A percentile compares a stretch with the other conserved stretches of the same genome.
phyloP scores from a whole-genome alignment of 92 coral and sea anemone species.

The Muricea muricata region DNA sequence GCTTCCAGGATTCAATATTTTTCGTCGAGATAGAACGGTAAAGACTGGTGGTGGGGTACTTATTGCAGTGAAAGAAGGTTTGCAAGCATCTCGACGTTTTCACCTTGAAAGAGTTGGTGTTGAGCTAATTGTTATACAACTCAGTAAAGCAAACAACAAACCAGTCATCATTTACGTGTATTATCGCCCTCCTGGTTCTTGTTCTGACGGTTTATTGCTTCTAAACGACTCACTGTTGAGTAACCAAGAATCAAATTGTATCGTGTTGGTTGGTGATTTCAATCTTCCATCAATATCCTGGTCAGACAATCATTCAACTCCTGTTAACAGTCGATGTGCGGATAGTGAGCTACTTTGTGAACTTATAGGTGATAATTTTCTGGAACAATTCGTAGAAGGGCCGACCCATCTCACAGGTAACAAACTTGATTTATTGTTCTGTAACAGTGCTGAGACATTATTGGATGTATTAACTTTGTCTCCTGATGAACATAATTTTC shows the following conservation, averaged over 20 bases:
- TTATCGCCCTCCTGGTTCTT: constrained; percentile 26
- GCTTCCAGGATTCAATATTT: too few relatives aligned
- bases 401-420: constrained; percentile 39
- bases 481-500: too few relatives aligned
- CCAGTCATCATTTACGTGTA: too few relatives aligned
- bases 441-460: constrained; percentile 49
- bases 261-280: too few relatives aligned
- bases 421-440: constrained; percentile 52
- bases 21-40: too few relatives aligned
- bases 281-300: background rate
- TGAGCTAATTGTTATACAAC: too few relatives aligned
- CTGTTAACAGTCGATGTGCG: background rate
- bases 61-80: too few relatives aligned
- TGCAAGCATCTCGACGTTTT: too few relatives aligned
- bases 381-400: constrained; percentile 34
- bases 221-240: constrained; percentile 42
- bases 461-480: constrained; percentile 19
- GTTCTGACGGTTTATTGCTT: constrained; percentile 37
- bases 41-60: too few relatives aligned
- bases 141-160: too few relatives aligned
- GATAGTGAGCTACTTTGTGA: background rate
- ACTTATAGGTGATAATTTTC: constrained; percentile 28
- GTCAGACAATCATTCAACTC: background rate
- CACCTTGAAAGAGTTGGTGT: too few relatives aligned
- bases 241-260: constrained; percentile 41